Percentiles rank a stretch among this genome's conserved stretches.
Evolutionary conservation across 2,113 vertebrate genomes (phyloP).

Genomic region (Dicaeum eximium): DNA sequence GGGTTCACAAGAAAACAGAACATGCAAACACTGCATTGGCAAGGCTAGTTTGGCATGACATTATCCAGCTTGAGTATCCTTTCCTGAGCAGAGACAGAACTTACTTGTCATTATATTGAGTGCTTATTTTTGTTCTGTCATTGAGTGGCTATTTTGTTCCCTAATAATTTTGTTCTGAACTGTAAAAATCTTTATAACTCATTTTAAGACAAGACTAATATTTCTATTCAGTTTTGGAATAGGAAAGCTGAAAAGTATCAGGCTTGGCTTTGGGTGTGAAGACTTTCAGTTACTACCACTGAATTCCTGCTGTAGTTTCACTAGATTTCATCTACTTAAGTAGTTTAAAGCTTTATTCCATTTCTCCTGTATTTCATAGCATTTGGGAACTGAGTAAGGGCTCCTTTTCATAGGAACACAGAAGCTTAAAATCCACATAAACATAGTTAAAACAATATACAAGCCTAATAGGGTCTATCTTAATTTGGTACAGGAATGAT

Average conservation of each 20-base stretch:
- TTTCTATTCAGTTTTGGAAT: background rate
- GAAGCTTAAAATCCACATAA: background rate
- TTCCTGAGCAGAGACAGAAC: background rate
- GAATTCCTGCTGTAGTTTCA: background rate
- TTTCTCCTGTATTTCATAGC: background rate
- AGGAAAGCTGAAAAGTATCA: background rate
- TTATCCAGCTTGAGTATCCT: background rate
- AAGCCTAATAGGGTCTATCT: background rate
- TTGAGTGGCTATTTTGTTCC: background rate
- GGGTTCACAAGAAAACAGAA: background rate
- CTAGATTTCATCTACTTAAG: background rate
- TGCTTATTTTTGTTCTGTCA: background rate
- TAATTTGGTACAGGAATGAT: background rate
- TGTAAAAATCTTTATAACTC: background rate
- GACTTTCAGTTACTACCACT: background rate
- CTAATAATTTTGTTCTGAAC: background rate
- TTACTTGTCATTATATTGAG: background rate
- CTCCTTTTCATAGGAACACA: background rate
- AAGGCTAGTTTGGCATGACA: background rate
- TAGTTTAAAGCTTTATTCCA: background rate
- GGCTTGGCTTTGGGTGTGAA: background rate
- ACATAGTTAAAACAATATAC: background rate
- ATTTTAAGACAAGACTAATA: background rate
- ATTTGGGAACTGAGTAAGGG: background rate
- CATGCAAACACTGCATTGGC: background rate